Conservation (phyloP, 2,888 invertebrate species). For the Deilephila porcellus region DNA sequence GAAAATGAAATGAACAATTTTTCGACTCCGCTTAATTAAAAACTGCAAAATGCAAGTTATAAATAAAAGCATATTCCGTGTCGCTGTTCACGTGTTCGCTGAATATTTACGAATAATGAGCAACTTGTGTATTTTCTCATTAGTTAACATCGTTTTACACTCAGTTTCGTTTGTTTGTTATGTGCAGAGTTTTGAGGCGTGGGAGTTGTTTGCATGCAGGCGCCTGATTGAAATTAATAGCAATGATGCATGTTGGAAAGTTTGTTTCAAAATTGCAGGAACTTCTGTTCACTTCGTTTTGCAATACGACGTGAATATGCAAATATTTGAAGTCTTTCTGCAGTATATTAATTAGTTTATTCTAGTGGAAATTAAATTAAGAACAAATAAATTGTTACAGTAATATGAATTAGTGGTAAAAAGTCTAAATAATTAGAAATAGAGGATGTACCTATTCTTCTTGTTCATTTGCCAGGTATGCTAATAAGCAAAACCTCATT, state of each 20-base stretch:
- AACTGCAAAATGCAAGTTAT: neutral
- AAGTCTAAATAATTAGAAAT: too few species aligned
- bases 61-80: constrained; percentile 2
- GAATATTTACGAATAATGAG: constrained; percentile 35
- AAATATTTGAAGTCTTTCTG: neutral
- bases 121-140: constrained; percentile 33
- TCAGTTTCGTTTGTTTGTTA: constrained; percentile 25
- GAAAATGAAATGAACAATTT: neutral
- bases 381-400: too few species aligned
- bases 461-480: too few species aligned
- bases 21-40: neutral
- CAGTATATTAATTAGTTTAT: too few species aligned
- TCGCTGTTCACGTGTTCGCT: neutral
- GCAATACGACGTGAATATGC: neutral
- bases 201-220: constrained; percentile 2
- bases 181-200: constrained; percentile 2
- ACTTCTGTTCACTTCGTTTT: neutral
- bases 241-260: neutral
- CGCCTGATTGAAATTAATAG: constrained; percentile 28
- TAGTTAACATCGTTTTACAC: constrained; percentile 29
- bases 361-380: too few species aligned
- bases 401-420: too few species aligned
- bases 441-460: too few species aligned
- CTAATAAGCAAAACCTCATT: too few species aligned
- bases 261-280: neutral